Base-by-base conservation (phyloP, 2,797 vertebrate genomes). In the Chiroxiphia lanceolata region DNA sequence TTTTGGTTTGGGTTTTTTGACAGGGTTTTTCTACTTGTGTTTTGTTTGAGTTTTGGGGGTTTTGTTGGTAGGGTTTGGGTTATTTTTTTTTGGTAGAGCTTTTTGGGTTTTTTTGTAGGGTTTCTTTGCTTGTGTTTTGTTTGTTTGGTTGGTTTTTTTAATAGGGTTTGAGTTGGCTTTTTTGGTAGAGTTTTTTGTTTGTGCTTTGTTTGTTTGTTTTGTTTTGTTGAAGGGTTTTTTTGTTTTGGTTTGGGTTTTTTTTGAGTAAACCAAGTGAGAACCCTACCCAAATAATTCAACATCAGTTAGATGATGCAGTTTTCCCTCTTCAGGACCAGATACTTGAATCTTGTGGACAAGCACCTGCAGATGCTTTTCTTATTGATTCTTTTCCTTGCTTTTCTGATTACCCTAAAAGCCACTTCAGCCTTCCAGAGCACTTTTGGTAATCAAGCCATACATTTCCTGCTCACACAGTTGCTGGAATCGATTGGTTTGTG, bases 401-500 rank as follows among this genome's bases (percentile, higher is more conserved):
- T 92, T 60, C 59, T 77, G 45, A 60, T 71, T 89, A 38, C 42
- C 23, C 40, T 89, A 76, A 90, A 61, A 87, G 34, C 65, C 17
- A 16, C 64, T 68, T 45, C 68, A 82, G 56, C 5, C 29, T 54
- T 74, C 78, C 36, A 21, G 3, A 83, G 71, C 77, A 64, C 13
- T 69, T 92, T 63, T 77, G 33, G 42, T 57, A 87, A 85, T 78
- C 64, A 71, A 78, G 17, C 29, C 84, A 18, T 47, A 5, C 25
- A 34, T 80, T 84, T 93, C 38, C 27, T 44, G 63, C 48, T 60
- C 68, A 77, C 27, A 9, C 5, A 11, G 77, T 54, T 64, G n/a
- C 47, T 77, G 31, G n/a, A 25, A 86, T 80, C 40, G 48, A 91
- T 92, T 50, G 64, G n/a, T 83, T 84, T 94, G 36, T 47, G 65